Evolutionary conservation across 2,888 invertebrate species (phyloP).

Genomic region (Ptychoptera albimana): DNA sequence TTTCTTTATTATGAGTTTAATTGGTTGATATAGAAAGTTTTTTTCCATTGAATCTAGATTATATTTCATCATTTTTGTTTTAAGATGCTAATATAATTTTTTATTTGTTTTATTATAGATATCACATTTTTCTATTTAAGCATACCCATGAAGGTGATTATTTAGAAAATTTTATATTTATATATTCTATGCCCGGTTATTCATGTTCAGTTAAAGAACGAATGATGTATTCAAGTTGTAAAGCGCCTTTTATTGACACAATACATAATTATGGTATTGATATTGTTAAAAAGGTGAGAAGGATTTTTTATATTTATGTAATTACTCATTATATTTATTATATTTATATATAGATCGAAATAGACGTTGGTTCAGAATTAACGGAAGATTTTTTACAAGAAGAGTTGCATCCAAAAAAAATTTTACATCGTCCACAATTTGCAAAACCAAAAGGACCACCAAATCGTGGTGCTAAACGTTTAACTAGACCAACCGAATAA

Average conservation of each 20-base stretch:
- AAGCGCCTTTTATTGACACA: slow-evolving; percentile 73
- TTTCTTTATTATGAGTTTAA: too few relatives aligned
- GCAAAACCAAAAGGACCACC: slow-evolving; percentile 95
- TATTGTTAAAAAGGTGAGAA: slow-evolving; percentile 67
- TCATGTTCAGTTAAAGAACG: slow-evolving; percentile 90
- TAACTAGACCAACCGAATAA: slow-evolving; percentile 44
- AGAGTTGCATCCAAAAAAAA: slow-evolving; percentile 86
- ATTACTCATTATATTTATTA: slow-evolving; percentile 5
- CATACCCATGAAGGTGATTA: slow-evolving; percentile 90
- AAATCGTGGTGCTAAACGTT: slow-evolving; percentile 76
- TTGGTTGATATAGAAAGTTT: too few relatives aligned
- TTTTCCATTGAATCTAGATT: too few relatives aligned
- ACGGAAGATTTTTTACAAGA: slow-evolving; percentile 82
- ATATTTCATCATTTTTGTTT: too few relatives aligned
- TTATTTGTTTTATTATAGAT: slow-evolving; percentile 34
- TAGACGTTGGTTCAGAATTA: slow-evolving; percentile 77
- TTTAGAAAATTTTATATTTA: slow-evolving; percentile 77
- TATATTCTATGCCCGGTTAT: slow-evolving; percentile 98
- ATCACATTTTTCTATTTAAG: slow-evolving; percentile 80
- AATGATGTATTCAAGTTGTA: slow-evolving; percentile 98
- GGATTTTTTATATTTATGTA: not conserved
- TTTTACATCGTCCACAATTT: slow-evolving; percentile 78
- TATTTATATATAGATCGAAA: slow-evolving; percentile 56
- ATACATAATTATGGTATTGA: slow-evolving; percentile 64
- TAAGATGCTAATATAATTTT: not conserved